phyloP scores from a whole-genome alignment of 2,888 invertebrate species.

The Synergus umbraculus region DNA sequence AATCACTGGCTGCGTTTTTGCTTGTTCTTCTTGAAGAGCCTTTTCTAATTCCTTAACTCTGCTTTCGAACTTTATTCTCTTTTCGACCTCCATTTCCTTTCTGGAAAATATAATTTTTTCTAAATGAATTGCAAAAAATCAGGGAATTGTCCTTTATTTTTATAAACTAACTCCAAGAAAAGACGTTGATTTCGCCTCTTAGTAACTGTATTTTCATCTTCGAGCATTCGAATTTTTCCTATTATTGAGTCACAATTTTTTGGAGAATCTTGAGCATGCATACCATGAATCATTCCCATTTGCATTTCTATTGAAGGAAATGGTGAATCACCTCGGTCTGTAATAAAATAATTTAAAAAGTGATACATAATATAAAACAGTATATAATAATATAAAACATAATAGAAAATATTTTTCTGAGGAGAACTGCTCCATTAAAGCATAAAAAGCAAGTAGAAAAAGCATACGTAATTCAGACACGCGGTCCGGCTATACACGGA shows the following conservation, averaged over 20 bases:
- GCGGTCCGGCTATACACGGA: background rate
- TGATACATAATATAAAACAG: background rate
- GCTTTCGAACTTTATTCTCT: conserved; percentile 45
- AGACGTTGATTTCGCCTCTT: conserved; percentile 65
- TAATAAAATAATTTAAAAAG: background rate
- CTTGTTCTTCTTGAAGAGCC: conserved; percentile 28
- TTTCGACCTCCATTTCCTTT: conserved; percentile 40
- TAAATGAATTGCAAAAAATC: background rate
- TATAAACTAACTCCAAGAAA: conserved; percentile 64
- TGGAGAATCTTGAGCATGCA: conserved; percentile 46
- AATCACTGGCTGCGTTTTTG: conserved; percentile 5
- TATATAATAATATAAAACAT: background rate
- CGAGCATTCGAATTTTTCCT: conserved; percentile 55
- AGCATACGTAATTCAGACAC: background rate
- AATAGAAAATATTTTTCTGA: background rate
- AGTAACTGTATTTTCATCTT: conserved; percentile 65
- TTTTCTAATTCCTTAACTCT: conserved; percentile 45
- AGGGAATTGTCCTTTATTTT: conserved; percentile 54
- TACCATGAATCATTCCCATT: conserved; percentile 53
- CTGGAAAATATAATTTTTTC: conserved; percentile 43
- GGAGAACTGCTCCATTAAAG: background rate
- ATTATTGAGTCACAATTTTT: conserved; percentile 37
- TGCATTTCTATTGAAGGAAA: conserved; percentile 57
- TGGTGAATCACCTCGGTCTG: conserved; percentile 55
- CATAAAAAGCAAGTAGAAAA: background rate